phyloP scores from a whole-genome alignment of 2,113 vertebrate species.

The Gorsachius goisagi region DNA sequence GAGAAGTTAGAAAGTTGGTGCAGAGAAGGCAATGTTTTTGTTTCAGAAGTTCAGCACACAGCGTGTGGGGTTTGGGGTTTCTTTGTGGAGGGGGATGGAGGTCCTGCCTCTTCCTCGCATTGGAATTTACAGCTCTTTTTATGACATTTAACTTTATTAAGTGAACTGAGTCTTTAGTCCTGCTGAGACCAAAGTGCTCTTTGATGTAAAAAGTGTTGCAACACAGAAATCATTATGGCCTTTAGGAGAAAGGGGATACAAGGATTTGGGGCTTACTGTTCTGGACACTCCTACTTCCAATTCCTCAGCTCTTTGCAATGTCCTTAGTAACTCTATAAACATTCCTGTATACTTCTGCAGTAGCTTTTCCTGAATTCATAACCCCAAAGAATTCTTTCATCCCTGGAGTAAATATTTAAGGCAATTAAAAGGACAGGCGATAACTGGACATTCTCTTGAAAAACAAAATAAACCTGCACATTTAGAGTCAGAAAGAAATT shows the following conservation, averaged over 20 bases:
- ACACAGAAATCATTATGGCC: neutral
- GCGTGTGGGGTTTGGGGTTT: fast-evolving
- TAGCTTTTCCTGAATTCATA: neutral
- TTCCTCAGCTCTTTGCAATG: neutral
- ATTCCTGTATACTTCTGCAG: neutral
- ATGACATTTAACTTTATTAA: neutral
- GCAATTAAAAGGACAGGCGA: neutral
- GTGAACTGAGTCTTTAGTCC: neutral
- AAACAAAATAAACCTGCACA: neutral
- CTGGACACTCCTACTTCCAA: neutral
- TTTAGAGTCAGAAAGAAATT: neutral
- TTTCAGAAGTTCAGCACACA: neutral
- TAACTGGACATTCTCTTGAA: neutral
- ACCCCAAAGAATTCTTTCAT: neutral
- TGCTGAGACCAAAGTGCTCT: neutral
- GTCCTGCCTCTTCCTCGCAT: neutral
- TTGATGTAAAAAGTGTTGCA: neutral
- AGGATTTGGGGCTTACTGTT: neutral
- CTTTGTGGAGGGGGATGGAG: neutral
- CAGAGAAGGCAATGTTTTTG: neutral
- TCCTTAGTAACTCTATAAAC: neutral
- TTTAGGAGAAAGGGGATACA: neutral
- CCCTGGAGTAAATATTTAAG: neutral
- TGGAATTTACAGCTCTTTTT: neutral
- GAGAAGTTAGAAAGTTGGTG: neutral